These are phyloP conservation scores for Ricordea florida DNA, from an alignment of 92 coral and sea anemone genomes.

Conservation along the genomic window DNA sequence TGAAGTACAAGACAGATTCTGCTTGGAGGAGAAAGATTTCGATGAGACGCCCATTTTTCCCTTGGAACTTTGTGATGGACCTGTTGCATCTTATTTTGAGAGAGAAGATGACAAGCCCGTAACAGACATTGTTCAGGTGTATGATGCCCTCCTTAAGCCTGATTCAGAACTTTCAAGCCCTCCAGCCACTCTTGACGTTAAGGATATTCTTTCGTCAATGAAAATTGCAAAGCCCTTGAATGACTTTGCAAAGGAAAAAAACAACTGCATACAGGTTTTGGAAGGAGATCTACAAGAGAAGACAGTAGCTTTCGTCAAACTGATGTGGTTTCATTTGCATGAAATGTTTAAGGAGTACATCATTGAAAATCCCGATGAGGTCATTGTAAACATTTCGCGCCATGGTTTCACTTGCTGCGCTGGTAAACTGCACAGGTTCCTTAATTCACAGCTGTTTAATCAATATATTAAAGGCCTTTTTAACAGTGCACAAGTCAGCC, in stretches of 20 bases:
- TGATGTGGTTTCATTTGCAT: not conserved
- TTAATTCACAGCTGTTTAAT: not conserved
- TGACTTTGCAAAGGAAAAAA: conserved; percentile 4
- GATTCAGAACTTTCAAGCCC: conserved; percentile 15
- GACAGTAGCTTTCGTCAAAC: not conserved
- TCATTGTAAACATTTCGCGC: not conserved
- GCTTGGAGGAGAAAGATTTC: not conserved
- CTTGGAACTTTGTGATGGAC: not conserved
- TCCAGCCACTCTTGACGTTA: not conserved
- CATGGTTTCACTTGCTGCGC: conserved; percentile 1
- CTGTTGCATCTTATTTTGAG: conserved; percentile 5
- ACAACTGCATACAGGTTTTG: not conserved
- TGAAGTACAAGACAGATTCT: not conserved
- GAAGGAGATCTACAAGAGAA: not conserved
- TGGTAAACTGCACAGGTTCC: not conserved
- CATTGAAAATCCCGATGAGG: conserved; percentile 14
- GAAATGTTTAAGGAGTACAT: conserved; percentile 5
- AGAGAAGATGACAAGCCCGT: not conserved
- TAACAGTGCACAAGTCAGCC: not conserved
- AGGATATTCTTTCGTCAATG: not conserved
- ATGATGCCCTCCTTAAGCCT: not conserved
- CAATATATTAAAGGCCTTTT: not conserved
- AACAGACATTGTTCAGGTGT: conserved; percentile 9
- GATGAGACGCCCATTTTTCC: not conserved
- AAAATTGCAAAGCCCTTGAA: not conserved